Conservation (phyloP, 2,888 invertebrate genomes). For the Calameuta pallipes region DNA sequence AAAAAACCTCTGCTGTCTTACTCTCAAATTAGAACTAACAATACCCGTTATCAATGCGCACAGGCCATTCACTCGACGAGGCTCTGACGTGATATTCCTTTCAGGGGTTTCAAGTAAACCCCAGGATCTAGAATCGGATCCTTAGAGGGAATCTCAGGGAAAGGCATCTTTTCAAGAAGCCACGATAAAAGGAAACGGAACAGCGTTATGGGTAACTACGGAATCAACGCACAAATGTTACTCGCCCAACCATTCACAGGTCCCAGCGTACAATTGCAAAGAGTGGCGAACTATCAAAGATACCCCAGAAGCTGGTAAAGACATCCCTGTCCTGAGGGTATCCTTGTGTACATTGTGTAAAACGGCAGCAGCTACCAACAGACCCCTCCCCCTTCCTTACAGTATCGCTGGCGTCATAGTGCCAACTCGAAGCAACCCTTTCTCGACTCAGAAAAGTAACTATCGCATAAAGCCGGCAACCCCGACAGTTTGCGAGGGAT, state of each 20-base stretch:
- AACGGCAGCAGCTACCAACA: background rate
- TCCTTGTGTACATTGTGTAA: background rate
- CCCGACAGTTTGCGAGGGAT: slow-evolving; percentile 46
- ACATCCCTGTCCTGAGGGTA: background rate
- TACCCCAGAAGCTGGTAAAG: background rate
- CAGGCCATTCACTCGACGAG: background rate
- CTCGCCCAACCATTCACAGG: background rate
- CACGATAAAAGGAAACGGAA: background rate
- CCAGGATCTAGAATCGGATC: background rate
- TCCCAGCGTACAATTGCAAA: background rate
- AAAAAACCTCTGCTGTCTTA: background rate
- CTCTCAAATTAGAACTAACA: background rate
- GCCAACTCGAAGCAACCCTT: background rate
- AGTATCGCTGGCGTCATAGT: background rate
- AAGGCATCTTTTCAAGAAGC: background rate
- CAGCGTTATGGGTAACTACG: background rate
- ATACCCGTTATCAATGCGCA: background rate
- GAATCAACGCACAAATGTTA: background rate
- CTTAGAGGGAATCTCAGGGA: background rate
- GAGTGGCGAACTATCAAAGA: background rate
- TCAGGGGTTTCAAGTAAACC: background rate
- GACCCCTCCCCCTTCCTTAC: background rate
- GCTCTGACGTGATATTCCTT: background rate
- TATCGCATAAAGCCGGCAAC: slow-evolving; percentile 51
- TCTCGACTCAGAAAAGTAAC: slow-evolving; percentile 23